Percentiles rank a stretch among this genome's conserved stretches.
phyloP scores from a whole-genome alignment of 35 echinoderm and acorn worm genomes.

The Apostichopus californicus region DNA sequence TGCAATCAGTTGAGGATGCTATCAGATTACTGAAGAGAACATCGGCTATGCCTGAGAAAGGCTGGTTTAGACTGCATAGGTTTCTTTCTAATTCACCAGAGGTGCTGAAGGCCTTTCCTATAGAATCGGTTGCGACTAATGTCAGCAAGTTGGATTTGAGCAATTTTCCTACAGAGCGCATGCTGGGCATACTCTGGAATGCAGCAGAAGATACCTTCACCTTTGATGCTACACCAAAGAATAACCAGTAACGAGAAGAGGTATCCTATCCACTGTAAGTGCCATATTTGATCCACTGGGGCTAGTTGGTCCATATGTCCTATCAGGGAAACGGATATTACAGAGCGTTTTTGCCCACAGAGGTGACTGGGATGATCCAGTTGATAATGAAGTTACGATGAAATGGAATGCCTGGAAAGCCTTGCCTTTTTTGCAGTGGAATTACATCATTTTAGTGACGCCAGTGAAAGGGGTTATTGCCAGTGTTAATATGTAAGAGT shows the following conservation, averaged over 20 bases:
- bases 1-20: slow-evolving; percentile 48
- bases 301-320: slow-evolving; percentile 48
- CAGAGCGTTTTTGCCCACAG: slow-evolving; percentile 28
- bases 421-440: slow-evolving; percentile 35
- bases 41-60: slow-evolving; percentile 6
- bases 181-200: slow-evolving; percentile 63
- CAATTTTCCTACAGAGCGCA: slow-evolving; percentile 44
- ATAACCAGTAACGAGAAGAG: slow-evolving; percentile 62
- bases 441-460: slow-evolving; percentile 75
- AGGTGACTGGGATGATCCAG: slow-evolving; percentile 59
- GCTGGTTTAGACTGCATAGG: slow-evolving; percentile 58
- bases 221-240: slow-evolving; percentile 52
- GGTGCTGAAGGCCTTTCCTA: slow-evolving; percentile 50
- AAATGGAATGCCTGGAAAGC: slow-evolving; percentile 47
- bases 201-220: slow-evolving; percentile 52
- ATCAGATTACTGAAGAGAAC: slow-evolving; percentile 51
- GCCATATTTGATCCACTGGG: slow-evolving; percentile 65
- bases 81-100: slow-evolving; percentile 61
- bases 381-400: neutral
- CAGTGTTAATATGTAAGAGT: slow-evolving; percentile 54
- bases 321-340: slow-evolving; percentile 56
- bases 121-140: slow-evolving; percentile 34
- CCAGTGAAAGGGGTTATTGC: slow-evolving; percentile 68
- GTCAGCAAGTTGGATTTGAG: slow-evolving; percentile 53
- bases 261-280: slow-evolving; percentile 70